These are phyloP conservation scores for Anticlea derivata DNA, from an alignment of 2,888 invertebrate genomes.

Conservation along the genomic window DNA sequence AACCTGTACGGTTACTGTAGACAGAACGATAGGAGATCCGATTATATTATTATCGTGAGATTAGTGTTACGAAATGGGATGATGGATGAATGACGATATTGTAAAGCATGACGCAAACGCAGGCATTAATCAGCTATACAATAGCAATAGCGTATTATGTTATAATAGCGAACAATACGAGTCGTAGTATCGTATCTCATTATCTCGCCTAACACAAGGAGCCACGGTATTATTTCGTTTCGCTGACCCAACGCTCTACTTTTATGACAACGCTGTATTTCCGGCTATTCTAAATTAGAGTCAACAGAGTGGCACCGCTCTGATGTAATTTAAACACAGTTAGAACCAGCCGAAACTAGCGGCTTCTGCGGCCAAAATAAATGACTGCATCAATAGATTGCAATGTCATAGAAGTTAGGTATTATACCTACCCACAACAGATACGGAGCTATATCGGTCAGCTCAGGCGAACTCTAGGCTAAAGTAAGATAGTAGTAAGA, in stretches of 20 bases:
- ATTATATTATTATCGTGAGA: background rate
- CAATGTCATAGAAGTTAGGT: background rate
- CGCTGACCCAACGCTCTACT: slow-evolving; percentile 41
- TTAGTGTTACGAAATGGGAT: slow-evolving; percentile 12
- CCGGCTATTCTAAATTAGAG: slow-evolving; percentile 54
- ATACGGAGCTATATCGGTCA: background rate
- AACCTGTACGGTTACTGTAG: slow-evolving; percentile 38
- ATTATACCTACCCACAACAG: no score
- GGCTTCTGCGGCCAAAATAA: slow-evolving; percentile 12
- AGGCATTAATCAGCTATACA: no score
- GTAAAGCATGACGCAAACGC: slow-evolving; percentile 16
- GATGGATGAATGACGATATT: slow-evolving; percentile 12
- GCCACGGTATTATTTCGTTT: slow-evolving; percentile 19
- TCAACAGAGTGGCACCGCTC: slow-evolving; percentile 32
- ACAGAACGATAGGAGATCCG: slow-evolving; percentile 22
- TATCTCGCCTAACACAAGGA: slow-evolving; percentile 22
- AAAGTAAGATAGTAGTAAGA: no score
- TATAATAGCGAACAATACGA: slow-evolving; percentile 3
- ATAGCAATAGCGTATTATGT: background rate
- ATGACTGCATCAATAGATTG: background rate
- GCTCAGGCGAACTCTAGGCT: no score
- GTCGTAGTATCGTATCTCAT: slow-evolving; percentile 1
- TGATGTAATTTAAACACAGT: slow-evolving; percentile 36
- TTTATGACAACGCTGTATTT: slow-evolving; percentile 48
- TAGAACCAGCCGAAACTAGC: slow-evolving; percentile 23